A percentile compares a stretch with the other conserved stretches of the same genome.
phyloP scores from a whole-genome alignment of 2,113 vertebrate species.

The Bos javanicus region DNA sequence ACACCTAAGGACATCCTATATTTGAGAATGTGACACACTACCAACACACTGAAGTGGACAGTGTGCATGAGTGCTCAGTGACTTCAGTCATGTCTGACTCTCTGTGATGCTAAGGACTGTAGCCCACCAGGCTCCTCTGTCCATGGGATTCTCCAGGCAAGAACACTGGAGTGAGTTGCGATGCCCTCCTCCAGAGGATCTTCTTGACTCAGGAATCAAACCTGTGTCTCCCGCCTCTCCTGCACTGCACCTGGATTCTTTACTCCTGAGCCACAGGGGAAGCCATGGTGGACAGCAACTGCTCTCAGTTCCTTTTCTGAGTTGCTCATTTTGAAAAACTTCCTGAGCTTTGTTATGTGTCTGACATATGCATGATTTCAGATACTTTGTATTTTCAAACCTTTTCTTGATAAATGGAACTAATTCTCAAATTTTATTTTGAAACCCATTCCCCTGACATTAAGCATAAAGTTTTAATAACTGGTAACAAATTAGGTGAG shows the following conservation, averaged over 20 bases:
- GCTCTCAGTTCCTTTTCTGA: background rate
- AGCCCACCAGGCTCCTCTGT: background rate
- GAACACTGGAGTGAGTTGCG: background rate
- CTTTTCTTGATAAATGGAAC: background rate
- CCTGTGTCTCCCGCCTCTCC: background rate
- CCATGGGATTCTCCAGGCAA: background rate
- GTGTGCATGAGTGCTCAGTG: rapidly evolving
- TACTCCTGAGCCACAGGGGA: background rate
- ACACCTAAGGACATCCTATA: background rate
- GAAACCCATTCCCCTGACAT: background rate
- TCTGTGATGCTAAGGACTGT: background rate
- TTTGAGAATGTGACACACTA: background rate
- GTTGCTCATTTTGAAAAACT: background rate
- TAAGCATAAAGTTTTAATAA: background rate
- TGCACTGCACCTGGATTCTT: background rate
- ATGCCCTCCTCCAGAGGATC: background rate
- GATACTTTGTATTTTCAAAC: background rate
- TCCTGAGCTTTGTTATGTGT: background rate
- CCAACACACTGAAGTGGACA: rapidly evolving
- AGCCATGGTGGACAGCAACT: background rate
- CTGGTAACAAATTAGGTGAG: background rate
- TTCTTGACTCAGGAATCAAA: background rate
- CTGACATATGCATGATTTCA: background rate
- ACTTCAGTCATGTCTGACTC: background rate
- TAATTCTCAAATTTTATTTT: background rate